phyloP scores from a whole-genome alignment of 1,140 invertebrate genomes.

The Bombus huntii region DNA sequence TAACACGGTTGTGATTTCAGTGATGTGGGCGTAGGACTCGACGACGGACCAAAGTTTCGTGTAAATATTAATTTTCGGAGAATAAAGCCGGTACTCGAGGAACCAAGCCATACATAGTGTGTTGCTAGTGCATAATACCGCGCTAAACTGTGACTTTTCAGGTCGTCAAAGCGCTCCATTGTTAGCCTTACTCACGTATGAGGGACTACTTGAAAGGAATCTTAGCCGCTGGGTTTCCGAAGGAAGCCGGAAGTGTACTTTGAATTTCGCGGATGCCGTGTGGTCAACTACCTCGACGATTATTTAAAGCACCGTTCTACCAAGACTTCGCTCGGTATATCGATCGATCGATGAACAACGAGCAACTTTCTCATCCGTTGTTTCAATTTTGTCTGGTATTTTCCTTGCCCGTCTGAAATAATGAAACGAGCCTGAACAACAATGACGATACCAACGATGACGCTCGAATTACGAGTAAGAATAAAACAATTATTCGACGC shows the following conservation, averaged over 20 bases:
- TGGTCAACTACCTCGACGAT: not conserved
- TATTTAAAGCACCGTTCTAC: not conserved
- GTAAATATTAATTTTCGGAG: conserved; percentile 29
- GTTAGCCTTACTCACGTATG: conserved; percentile 1
- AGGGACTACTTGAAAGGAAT: not conserved
- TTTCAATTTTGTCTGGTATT: not conserved
- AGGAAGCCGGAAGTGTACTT: not conserved
- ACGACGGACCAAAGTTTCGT: conserved; percentile 14
- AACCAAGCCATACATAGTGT: no score
- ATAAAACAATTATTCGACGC: not conserved
- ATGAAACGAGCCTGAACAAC: not conserved
- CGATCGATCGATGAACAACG: not conserved
- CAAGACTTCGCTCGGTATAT: not conserved
- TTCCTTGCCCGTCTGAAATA: not conserved
- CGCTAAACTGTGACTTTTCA: not conserved
- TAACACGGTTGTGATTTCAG: not conserved
- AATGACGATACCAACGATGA: not conserved
- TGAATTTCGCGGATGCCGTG: not conserved
- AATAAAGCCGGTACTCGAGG: not conserved
- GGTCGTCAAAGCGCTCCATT: not conserved
- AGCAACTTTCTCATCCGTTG: not conserved
- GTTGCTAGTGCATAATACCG: not conserved
- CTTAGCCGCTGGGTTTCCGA: not conserved
- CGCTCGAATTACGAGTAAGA: not conserved
- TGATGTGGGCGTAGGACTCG: no score